Percentiles rank a stretch among this genome's conserved stretches.
phyloP scores from a whole-genome alignment of 2,797 vertebrate species.

The Rhyacichthys aspro region DNA sequence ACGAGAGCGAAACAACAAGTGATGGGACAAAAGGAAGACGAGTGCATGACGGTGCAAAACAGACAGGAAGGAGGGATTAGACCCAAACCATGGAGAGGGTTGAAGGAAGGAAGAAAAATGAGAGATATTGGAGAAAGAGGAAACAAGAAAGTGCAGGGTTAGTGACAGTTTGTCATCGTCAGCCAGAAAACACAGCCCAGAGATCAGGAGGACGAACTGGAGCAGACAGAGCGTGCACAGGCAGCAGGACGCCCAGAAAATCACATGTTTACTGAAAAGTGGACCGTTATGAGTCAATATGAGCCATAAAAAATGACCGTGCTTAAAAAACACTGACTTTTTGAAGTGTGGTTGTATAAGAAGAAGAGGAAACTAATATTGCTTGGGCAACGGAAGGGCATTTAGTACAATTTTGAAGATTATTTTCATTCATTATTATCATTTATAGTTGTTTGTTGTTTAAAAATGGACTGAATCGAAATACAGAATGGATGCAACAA shows the following conservation, averaged over 20 bases:
- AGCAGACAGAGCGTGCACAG: conserved; percentile 48
- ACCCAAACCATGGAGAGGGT: conserved; percentile 14
- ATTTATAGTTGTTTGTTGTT: too few relatives aligned
- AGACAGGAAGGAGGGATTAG: conserved; percentile 40
- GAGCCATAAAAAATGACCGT: too few relatives aligned
- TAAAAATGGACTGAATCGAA: too few relatives aligned
- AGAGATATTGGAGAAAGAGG: conserved; percentile 34
- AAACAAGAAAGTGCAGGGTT: conserved; percentile 68
- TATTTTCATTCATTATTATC: too few relatives aligned
- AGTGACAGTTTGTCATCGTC: conserved; percentile 76
- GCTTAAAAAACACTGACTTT: too few relatives aligned
- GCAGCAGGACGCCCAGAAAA: conserved; percentile 24
- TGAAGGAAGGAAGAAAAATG: conserved; percentile 11
- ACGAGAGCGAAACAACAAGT: conserved; percentile 32
- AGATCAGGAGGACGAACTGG: conserved; percentile 66
- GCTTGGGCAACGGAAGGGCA: too few relatives aligned
- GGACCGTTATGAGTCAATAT: too few relatives aligned
- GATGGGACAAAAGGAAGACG: conserved; percentile 54
- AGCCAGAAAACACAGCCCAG: conserved; percentile 63
- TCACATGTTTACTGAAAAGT: too few relatives aligned
- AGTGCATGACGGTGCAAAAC: conserved; percentile 65
- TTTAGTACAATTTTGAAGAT: too few relatives aligned
- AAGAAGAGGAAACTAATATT: too few relatives aligned
- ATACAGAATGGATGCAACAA: too few relatives aligned
- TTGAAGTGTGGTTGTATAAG: too few relatives aligned